phyloP scores from a whole-genome alignment of 2,113 vertebrate species.

The Callorhinus ursinus region DNA sequence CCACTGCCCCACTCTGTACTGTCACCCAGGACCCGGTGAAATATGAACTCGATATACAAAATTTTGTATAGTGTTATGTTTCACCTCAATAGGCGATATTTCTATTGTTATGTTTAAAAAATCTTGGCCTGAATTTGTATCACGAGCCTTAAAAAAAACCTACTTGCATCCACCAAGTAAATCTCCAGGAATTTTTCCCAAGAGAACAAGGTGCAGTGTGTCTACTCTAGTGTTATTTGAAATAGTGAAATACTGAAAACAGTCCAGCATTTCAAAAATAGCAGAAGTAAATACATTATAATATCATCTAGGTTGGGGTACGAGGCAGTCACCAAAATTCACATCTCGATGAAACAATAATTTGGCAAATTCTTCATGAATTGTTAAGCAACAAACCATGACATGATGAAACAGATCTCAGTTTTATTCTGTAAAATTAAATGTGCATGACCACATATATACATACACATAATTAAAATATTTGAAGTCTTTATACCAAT shows the following conservation, averaged over 20 bases:
- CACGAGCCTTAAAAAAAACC: neutral
- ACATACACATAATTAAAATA: neutral
- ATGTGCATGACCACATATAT: neutral
- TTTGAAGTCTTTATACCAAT: neutral
- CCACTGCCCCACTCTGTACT: rapidly evolving
- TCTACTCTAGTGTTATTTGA: neutral
- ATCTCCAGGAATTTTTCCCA: neutral
- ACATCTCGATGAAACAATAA: neutral
- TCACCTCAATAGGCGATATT: neutral
- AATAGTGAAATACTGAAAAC: neutral
- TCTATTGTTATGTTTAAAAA: neutral
- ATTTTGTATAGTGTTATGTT: too few species aligned
- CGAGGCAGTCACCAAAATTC: neutral
- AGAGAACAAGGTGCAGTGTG: neutral
- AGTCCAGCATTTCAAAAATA: neutral
- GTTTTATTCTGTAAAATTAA: neutral
- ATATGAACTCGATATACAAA: neutral
- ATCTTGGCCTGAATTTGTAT: neutral
- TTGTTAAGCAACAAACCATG: neutral
- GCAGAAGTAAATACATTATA: neutral
- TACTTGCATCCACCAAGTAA: neutral
- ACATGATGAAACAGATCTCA: neutral
- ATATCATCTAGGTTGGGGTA: rapidly evolving
- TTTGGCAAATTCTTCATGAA: neutral
- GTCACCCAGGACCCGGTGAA: neutral